These are phyloP conservation scores for Drosophila seclusa DNA, from an alignment of 2,888 invertebrate genomes.

Conservation along the genomic window DNA sequence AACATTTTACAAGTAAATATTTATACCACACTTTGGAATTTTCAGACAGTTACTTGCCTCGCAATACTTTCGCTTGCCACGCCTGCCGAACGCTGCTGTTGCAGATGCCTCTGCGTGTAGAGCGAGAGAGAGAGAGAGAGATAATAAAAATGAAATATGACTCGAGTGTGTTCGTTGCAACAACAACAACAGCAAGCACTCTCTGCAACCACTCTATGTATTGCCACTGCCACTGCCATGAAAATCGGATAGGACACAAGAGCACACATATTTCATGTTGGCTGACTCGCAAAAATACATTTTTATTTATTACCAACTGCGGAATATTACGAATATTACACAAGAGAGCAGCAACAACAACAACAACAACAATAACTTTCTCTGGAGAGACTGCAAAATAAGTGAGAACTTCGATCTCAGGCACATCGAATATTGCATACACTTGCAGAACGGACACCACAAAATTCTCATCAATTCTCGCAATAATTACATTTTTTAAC, in stretches of 20 bases:
- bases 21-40: constrained; percentile 1
- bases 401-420: background rate
- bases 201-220: constrained; percentile 9
- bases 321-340: constrained; percentile 60
- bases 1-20: background rate
- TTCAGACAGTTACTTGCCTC: background rate
- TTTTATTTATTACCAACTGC: constrained; percentile 84
- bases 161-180: constrained; percentile 56
- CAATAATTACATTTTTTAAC: accelerated
- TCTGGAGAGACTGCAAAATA: constrained; percentile 4
- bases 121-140: constrained; percentile 46
- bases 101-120: constrained; percentile 32
- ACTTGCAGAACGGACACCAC: background rate
- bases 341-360: constrained; percentile 28
- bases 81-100: constrained; percentile 12
- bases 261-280: constrained; percentile 80
- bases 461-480: background rate
- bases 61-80: constrained; percentile 41
- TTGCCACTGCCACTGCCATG: constrained; percentile 82
- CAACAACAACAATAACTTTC: constrained; percentile 35
- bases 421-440: background rate
- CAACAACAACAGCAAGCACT: constrained; percentile 7
- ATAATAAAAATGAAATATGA: constrained; percentile 85
- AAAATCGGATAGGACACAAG: constrained; percentile 83
- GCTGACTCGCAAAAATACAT: constrained; percentile 67